Conservation (phyloP, 2,888 invertebrate genomes). For the Agrotis clavis region DNA sequence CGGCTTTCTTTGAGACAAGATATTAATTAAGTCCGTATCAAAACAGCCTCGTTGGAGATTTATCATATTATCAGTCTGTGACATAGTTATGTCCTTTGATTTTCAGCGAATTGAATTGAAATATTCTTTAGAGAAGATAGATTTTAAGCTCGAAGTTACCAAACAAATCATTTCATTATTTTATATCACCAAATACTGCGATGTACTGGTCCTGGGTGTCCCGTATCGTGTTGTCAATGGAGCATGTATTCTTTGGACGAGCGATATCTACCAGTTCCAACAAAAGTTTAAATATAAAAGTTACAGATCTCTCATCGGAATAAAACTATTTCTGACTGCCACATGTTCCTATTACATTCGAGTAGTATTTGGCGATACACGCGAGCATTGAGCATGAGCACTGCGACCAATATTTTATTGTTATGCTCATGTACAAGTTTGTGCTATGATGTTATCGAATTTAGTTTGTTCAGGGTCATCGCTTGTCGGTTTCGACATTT, state of each 20-base stretch:
- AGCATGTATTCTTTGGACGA: slow-evolving; percentile 4
- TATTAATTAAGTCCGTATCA: slow-evolving; percentile 43
- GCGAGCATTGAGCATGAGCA: neutral
- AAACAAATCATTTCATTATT: neutral
- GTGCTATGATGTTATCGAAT: slow-evolving; percentile 12
- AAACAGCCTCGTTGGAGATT: slow-evolving; percentile 17
- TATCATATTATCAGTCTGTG: slow-evolving; percentile 15
- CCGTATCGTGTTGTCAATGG: slow-evolving; percentile 22
- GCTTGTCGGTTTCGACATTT: slow-evolving; percentile 5
- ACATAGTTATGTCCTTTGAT: slow-evolving; percentile 2
- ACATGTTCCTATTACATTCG: slow-evolving; percentile 24
- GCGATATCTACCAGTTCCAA: slow-evolving; percentile 14
- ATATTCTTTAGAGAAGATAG: neutral
- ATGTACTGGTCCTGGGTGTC: neutral
- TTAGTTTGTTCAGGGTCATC: slow-evolving; percentile 24
- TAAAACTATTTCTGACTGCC: slow-evolving; percentile 31
- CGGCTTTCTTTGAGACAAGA: slow-evolving; percentile 32
- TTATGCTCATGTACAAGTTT: slow-evolving; percentile 14
- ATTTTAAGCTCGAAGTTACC: neutral
- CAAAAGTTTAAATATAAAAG: slow-evolving; percentile 47
- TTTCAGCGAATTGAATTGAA: neutral
- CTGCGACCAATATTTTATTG: slow-evolving; percentile 19
- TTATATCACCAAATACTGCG: neutral
- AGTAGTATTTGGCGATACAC: slow-evolving; percentile 22
- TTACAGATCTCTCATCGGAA: slow-evolving; percentile 34